Base-by-base conservation (phyloP, 2,888 invertebrate species). In the Chorisops tibialis region DNA sequence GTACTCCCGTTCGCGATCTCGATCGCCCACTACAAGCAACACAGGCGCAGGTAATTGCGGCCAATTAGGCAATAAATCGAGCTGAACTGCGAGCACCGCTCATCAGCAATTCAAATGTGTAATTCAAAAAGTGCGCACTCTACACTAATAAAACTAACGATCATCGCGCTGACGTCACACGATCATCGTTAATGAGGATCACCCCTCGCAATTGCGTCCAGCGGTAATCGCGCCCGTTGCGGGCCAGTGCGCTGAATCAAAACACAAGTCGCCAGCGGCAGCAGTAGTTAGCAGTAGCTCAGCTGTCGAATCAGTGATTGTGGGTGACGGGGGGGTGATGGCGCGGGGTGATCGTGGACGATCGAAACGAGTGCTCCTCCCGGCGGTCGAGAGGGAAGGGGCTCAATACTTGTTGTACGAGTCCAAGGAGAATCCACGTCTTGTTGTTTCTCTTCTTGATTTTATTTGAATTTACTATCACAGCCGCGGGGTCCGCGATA, bases 61-160 rank as follows among this genome's bases (percentile, higher is more conserved):
- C 30, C 56, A 56, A 56, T 56, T 45, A 56, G 56, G 18, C 56
- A 45, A 56, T 56, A 56, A 56, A 56, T 56, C 56, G 24, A 21
- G 43, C 56, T 56, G 14, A 43, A 30, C 24, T n/a, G n/a, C 30
- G 21, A 43, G 45, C 30, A 18, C 9, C 30, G 7, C 35, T 56
- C 43, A 56, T 56, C 56, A 56, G 56, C 43, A 56, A 43, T 56
- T 43, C n/a, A 56, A 45, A 56, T 45, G 22, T 18, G 30, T 24
- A n/a, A 50, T 14, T n/a, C 50, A 2, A 43, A 43, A 43, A 7
- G 30, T 30, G 30, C 30, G 19, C 16, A 43, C 43, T 43, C 9
- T 16, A 43, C 43, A 16, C 9, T 18, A 43, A 14, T 39, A 39
- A 14, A 16, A 43, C 16, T 19, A 12, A 16, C 43, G 41, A 41